Percentiles rank a stretch among this genome's conserved stretches.
Evolutionary conservation across 2,797 vertebrate species (phyloP).

Genomic region (Siniperca obscura): DNA sequence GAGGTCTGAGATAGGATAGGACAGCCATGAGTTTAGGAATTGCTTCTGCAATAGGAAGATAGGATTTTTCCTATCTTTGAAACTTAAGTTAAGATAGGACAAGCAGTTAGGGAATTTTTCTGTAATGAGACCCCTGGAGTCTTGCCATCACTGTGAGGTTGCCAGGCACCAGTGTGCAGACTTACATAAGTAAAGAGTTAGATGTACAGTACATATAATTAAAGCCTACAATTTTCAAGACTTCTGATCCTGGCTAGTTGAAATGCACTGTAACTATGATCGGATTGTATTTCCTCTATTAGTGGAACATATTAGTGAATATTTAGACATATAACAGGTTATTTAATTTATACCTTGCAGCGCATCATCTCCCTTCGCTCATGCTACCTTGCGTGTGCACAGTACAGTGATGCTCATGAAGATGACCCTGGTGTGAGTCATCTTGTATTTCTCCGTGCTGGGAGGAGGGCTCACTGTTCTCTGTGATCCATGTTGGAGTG

Average conservation of each 20-base stretch:
- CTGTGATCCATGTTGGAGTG: slow-evolving; percentile 66
- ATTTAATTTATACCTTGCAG: slow-evolving; percentile 32
- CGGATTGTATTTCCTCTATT: slow-evolving; percentile 12
- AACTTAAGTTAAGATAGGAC: too few relatives aligned
- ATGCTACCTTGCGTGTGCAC: slow-evolving; percentile 28
- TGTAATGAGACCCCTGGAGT: too few relatives aligned
- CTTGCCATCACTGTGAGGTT: background rate
- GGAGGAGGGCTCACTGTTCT: slow-evolving; percentile 58
- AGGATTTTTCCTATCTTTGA: too few relatives aligned
- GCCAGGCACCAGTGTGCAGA: background rate
- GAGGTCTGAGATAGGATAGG: too few relatives aligned
- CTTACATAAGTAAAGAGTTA: background rate
- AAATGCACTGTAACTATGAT: slow-evolving; percentile 5
- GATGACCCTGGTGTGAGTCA: slow-evolving; percentile 71
- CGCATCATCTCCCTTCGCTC: slow-evolving; percentile 28
- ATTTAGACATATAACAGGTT: slow-evolving; percentile 18
- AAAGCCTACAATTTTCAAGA: background rate
- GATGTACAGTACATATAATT: background rate
- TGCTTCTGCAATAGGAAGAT: too few relatives aligned
- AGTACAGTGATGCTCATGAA: slow-evolving; percentile 38
- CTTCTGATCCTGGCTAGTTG: background rate
- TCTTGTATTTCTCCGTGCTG: slow-evolving; percentile 47
- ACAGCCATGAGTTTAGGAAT: too few relatives aligned
- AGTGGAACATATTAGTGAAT: background rate
- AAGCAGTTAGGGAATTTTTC: too few relatives aligned